These are phyloP conservation scores for Macaria liturata DNA, from an alignment of 2,888 invertebrate species.

Conservation along the genomic window DNA sequence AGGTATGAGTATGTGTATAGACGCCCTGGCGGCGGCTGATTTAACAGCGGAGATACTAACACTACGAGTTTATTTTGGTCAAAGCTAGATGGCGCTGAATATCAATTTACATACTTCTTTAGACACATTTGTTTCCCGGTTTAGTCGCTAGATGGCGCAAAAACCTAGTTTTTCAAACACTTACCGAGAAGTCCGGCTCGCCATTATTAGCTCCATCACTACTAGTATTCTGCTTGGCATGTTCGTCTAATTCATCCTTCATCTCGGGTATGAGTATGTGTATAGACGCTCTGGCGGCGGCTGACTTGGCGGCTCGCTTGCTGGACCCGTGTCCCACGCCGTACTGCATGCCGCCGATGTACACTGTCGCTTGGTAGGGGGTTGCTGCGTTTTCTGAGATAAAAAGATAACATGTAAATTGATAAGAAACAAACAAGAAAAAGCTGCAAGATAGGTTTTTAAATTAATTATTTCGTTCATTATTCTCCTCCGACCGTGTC, in stretches of 20 bases:
- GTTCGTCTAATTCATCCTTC: slow-evolving; percentile 87
- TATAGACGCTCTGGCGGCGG: slow-evolving; percentile 94
- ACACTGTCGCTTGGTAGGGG: slow-evolving; percentile 96
- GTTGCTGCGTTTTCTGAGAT: slow-evolving; percentile 92
- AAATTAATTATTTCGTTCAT: too few relatives aligned
- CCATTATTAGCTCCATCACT: slow-evolving; percentile 30
- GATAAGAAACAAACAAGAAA: too few relatives aligned
- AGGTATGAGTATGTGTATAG: slow-evolving; percentile 95
- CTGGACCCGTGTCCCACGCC: slow-evolving; percentile 97
- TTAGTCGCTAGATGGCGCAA: not conserved
- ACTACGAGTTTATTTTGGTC: too few relatives aligned
- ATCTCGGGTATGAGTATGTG: slow-evolving; percentile 97
- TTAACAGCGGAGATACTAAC: too few relatives aligned
- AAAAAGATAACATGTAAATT: too few relatives aligned
- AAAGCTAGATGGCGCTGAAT: too few relatives aligned
- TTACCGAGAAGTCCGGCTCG: slow-evolving; percentile 61
- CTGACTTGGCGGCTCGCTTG: slow-evolving; percentile 97
- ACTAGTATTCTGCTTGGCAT: slow-evolving; percentile 41
- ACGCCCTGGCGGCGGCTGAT: slow-evolving; percentile 94
- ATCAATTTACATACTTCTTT: too few relatives aligned
- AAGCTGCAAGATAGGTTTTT: too few relatives aligned
- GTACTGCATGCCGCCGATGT: slow-evolving; percentile 96
- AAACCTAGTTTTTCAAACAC: not conserved
- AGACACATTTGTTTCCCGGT: too few relatives aligned
- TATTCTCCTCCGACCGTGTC: too few relatives aligned